Percentiles rank a stretch among this genome's conserved stretches.
These are phyloP conservation scores for Meganola albula DNA, from an alignment of 2,888 invertebrate species.

Conservation along the genomic window DNA sequence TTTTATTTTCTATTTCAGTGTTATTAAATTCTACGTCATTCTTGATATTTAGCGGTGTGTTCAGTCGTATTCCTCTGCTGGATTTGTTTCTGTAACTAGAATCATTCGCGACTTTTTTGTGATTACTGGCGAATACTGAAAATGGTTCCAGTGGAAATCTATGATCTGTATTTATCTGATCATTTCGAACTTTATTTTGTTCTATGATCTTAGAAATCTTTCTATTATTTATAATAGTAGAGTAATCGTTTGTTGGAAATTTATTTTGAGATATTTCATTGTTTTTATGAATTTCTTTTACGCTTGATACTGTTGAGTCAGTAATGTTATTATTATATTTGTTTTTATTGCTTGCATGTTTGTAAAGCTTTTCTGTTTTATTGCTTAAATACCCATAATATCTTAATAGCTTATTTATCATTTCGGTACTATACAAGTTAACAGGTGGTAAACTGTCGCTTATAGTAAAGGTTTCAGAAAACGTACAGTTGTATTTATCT, in stretches of 20 bases:
- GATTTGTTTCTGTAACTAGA: conserved; percentile 30
- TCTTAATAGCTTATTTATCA: conserved; percentile 68
- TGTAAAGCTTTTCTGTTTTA: conserved; percentile 57
- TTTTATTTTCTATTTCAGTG: conserved; percentile 32
- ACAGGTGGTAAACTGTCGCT: conserved; percentile 71
- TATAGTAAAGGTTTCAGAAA: conserved; percentile 71
- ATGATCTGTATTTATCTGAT: conserved; percentile 51
- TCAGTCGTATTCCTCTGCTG: conserved; percentile 52
- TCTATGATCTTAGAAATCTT: conserved; percentile 54
- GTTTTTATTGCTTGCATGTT: conserved; percentile 38
- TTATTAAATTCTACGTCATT: conserved; percentile 30
- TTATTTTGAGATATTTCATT: conserved; percentile 40
- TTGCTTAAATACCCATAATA: conserved; percentile 70
- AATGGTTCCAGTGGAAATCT: conserved; percentile 47
- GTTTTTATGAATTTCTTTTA: conserved; percentile 29
- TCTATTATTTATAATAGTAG: conserved; percentile 40
- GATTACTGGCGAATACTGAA: conserved; percentile 28
- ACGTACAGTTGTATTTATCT: conserved; percentile 71
- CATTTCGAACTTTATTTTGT: conserved; percentile 54
- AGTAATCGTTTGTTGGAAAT: conserved; percentile 40
- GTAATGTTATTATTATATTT: conserved; percentile 20
- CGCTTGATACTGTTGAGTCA: conserved; percentile 15
- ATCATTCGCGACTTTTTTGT: conserved; percentile 34
- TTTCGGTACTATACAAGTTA: conserved; percentile 71
- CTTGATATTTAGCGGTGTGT: conserved; percentile 48